Conservation (phyloP, 2,113 vertebrate genomes). For the Haemorhous mexicanus region DNA sequence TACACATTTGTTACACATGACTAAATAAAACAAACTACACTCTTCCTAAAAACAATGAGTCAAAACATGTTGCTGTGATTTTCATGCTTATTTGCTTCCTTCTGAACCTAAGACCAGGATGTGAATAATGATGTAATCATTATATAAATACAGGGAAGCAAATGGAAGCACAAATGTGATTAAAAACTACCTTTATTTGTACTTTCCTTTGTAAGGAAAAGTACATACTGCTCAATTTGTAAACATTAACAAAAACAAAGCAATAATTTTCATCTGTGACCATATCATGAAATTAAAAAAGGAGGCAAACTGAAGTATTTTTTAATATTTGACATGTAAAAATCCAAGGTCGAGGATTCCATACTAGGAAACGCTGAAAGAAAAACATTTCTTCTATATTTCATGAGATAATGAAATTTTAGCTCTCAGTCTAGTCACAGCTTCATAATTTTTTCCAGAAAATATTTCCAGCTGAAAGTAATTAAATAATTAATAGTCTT, state of each 20-base stretch:
- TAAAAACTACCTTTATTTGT: constrained; percentile 50
- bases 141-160: constrained; percentile 22
- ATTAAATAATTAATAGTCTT: background rate
- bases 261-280: background rate
- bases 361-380: background rate
- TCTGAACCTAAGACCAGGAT: background rate
- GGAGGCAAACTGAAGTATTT: background rate
- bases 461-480: background rate
- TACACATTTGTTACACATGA: background rate
- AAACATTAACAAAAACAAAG: constrained; percentile 6
- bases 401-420: background rate
- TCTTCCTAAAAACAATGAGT: constrained; percentile 15
- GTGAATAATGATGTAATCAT: constrained; percentile 25
- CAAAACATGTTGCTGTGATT: constrained; percentile 2
- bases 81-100: constrained; percentile 35
- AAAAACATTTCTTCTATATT: background rate
- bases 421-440: background rate
- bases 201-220: constrained; percentile 8
- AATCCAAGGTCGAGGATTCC: background rate
- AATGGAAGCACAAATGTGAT: constrained; percentile 26
- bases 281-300: constrained; percentile 12
- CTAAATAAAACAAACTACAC: background rate
- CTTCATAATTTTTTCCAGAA: background rate
- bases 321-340: background rate
- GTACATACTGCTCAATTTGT: constrained; percentile 5